phyloP scores from a whole-genome alignment of 2,797 vertebrate species.

The Melanogrammus aeglefinus region DNA sequence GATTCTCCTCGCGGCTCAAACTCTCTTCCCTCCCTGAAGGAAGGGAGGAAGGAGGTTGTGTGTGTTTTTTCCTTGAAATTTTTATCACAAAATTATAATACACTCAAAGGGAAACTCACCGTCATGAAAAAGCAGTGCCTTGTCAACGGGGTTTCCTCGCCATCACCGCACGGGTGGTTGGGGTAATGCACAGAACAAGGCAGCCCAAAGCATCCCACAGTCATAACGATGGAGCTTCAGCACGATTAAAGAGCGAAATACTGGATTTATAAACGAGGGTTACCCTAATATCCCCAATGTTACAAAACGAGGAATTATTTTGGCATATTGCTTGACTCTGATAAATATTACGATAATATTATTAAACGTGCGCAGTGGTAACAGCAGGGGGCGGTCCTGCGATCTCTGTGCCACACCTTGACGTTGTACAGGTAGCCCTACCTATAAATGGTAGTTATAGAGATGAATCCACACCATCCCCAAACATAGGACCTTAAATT shows the following conservation, averaged over 20 bases:
- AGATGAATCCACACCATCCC: background rate
- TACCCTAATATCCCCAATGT: background rate
- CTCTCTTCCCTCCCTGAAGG: constrained; percentile 92
- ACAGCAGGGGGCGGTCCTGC: constrained; percentile 71
- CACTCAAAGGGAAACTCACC: constrained; percentile 99
- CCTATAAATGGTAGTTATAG: background rate
- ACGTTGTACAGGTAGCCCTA: constrained; percentile 47
- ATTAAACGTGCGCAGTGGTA: constrained; percentile 39
- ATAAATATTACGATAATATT: constrained; percentile 27
- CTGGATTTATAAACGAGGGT: background rate
- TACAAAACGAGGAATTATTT: background rate
- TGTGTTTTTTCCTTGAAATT: constrained; percentile 99
- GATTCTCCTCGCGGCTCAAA: constrained; percentile 85
- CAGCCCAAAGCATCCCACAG: constrained; percentile 43
- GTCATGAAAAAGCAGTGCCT: constrained; percentile 99
- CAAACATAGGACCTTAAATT: background rate
- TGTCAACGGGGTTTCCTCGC: constrained; percentile 99
- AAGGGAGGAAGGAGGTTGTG: constrained; percentile 88
- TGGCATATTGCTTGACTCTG: background rate
- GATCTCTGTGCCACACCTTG: constrained; percentile 62
- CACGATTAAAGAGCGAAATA: background rate
- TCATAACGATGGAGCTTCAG: constrained; percentile 13
- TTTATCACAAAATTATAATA: constrained; percentile 99
- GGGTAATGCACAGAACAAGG: constrained; percentile 77
- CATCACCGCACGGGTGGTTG: constrained; percentile 98